phyloP scores from a whole-genome alignment of 2,113 vertebrate species.

The Phaetusa simplex region DNA sequence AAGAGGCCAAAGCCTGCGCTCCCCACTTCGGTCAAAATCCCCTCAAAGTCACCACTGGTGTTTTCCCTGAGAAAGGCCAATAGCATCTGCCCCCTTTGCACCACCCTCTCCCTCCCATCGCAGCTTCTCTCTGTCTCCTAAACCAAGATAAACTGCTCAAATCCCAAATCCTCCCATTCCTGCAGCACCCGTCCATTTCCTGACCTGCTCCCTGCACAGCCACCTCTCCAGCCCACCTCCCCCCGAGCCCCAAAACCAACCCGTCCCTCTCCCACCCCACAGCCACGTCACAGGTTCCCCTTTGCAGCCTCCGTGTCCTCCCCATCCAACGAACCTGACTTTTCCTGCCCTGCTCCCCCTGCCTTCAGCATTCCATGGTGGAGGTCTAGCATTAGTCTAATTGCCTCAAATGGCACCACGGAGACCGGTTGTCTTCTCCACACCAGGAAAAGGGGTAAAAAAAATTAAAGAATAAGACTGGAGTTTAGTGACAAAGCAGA shows the following conservation, averaged over 20 bases:
- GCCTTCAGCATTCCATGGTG: accelerated
- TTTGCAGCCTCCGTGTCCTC: not conserved
- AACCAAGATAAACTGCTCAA: not conserved
- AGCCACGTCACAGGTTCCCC: not conserved
- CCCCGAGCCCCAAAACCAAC: not conserved
- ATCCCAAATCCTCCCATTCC: not conserved
- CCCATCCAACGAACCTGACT: not conserved
- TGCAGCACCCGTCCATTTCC: accelerated
- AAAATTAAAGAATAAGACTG: not conserved
- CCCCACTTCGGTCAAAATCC: not conserved
- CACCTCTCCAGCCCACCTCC: not conserved
- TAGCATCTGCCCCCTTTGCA: not conserved
- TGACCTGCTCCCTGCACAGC: not conserved
- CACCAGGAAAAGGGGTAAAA: accelerated
- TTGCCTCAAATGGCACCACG: not conserved
- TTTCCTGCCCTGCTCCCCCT: not conserved
- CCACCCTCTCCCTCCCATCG: accelerated
- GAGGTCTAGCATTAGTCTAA: not conserved
- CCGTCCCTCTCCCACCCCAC: not conserved
- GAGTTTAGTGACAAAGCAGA: not conserved
- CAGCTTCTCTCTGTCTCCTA: not conserved
- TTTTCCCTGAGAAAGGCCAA: accelerated
- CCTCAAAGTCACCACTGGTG: accelerated
- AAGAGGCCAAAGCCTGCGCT: not conserved
- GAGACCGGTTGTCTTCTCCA: not conserved